Percentiles rank a stretch among this genome's conserved stretches.
Conservation (phyloP, 1,140 invertebrate species). For the Musca domestica region DNA sequence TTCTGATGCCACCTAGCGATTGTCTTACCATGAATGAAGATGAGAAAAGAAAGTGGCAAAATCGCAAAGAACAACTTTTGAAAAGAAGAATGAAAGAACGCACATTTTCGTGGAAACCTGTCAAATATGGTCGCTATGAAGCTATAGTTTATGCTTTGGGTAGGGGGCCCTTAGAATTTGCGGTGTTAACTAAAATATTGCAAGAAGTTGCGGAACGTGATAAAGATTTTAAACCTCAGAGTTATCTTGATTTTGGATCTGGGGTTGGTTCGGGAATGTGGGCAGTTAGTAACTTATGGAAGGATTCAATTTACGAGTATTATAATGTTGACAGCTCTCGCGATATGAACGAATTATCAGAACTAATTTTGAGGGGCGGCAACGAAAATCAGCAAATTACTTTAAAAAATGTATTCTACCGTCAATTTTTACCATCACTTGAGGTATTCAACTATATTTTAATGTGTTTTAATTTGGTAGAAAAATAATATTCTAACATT, state of each 20-base stretch:
- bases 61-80: constrained; percentile 48
- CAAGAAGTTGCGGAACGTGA: constrained; percentile 68
- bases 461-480: background rate
- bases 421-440: constrained; percentile 76
- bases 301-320: constrained; percentile 71
- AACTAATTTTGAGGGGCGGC: constrained; percentile 67
- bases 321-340: constrained; percentile 76
- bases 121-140: constrained; percentile 65
- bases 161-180: constrained; percentile 73
- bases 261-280: constrained; percentile 82
- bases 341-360: constrained; percentile 78
- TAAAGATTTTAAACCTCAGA: constrained; percentile 69
- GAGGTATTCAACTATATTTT: constrained; percentile 46
- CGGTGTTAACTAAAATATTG: constrained; percentile 68
- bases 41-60: constrained; percentile 42
- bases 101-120: constrained; percentile 70
- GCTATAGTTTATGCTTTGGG: constrained; percentile 68
- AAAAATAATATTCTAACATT: constrained; percentile 28
- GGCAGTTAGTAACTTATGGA: constrained; percentile 74
- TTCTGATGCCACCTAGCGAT: constrained; percentile 43
- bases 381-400: constrained; percentile 60
- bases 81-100: constrained; percentile 55
- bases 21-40: constrained; percentile 33
- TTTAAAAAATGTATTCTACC: constrained; percentile 66
- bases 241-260: constrained; percentile 87